Conservation (phyloP, 2,113 vertebrate species). For the Cyprinodon variegatus region DNA sequence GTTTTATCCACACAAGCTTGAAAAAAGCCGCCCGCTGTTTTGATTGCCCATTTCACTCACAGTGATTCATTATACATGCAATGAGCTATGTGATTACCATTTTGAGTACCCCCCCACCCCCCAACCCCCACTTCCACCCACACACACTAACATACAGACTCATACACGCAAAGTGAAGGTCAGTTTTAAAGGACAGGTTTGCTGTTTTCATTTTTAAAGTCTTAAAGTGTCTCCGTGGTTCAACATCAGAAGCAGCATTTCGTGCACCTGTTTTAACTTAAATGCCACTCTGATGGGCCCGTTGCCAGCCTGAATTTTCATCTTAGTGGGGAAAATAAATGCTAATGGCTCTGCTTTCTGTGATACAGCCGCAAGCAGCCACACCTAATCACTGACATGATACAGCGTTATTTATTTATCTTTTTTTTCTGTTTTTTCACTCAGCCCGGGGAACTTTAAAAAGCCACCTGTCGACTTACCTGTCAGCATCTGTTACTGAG, state of each 20-base stretch:
- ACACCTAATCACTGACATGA: conserved; percentile 53
- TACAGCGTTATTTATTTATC: conserved; percentile 52
- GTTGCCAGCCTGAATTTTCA: conserved; percentile 48
- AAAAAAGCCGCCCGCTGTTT: conserved; percentile 47
- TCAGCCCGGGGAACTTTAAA: conserved; percentile 58
- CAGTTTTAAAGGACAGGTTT: conserved; percentile 63
- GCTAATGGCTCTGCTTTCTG: conserved; percentile 48
- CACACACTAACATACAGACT: conserved; percentile 3
- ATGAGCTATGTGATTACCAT: conserved; percentile 72
- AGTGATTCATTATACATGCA: conserved; percentile 74
- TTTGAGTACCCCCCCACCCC: conserved; percentile 60
- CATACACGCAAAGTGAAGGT: conserved; percentile 49
- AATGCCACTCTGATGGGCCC: conserved; percentile 53
- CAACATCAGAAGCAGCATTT: conserved; percentile 49
- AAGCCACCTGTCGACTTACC: conserved; percentile 70
- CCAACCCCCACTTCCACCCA: conserved; percentile 39
- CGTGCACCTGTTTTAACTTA: conserved; percentile 63
- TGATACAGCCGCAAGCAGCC: conserved; percentile 48
- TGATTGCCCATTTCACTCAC: conserved; percentile 52
- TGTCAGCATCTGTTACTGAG: conserved; percentile 66
- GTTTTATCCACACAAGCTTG: conserved; percentile 26
- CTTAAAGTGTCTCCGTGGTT: conserved; percentile 35
- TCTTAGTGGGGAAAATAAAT: conserved; percentile 57
- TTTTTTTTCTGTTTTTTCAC: conserved; percentile 15
- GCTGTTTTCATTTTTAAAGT: conserved; percentile 48